These are phyloP conservation scores for Gallinago stenura DNA, from an alignment of 2,797 vertebrate genomes.

Conservation along the genomic window DNA sequence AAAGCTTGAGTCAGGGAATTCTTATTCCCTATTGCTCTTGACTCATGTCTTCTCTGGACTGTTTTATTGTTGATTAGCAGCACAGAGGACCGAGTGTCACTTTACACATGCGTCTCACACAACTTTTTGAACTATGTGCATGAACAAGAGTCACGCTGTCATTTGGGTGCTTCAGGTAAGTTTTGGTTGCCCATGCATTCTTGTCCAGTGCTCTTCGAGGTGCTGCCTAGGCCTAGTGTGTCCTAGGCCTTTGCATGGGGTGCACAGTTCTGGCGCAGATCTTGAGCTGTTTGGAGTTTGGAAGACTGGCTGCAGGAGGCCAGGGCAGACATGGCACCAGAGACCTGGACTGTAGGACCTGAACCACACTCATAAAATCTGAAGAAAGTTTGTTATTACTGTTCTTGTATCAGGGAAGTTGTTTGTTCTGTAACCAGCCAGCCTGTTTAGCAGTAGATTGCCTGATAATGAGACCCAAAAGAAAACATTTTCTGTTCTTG, in stretches of 20 bases:
- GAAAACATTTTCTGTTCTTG: not conserved
- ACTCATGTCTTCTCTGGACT: not conserved
- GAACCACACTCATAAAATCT: not conserved
- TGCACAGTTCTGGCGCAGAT: not conserved
- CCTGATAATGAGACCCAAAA: not conserved
- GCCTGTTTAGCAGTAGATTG: not conserved
- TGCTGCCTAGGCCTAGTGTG: not conserved
- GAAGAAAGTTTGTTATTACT: not conserved
- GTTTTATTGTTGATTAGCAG: not conserved
- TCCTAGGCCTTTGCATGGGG: not conserved
- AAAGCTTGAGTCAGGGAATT: not conserved
- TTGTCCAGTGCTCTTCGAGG: not conserved
- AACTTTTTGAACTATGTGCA: not conserved
- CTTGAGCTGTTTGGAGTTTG: not conserved
- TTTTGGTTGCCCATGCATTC: not conserved
- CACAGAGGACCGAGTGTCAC: not conserved
- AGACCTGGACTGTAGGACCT: not conserved
- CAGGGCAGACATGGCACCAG: not conserved
- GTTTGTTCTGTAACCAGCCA: not conserved
- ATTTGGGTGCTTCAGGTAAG: not conserved
- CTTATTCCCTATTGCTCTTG: not conserved
- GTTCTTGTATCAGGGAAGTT: not conserved
- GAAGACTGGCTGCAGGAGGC: not conserved
- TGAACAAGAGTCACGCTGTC: not conserved
- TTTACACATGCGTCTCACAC: fast-evolving